Base-by-base conservation (phyloP, 2,113 vertebrate species). In the Phalacrocorax pelagicus region DNA sequence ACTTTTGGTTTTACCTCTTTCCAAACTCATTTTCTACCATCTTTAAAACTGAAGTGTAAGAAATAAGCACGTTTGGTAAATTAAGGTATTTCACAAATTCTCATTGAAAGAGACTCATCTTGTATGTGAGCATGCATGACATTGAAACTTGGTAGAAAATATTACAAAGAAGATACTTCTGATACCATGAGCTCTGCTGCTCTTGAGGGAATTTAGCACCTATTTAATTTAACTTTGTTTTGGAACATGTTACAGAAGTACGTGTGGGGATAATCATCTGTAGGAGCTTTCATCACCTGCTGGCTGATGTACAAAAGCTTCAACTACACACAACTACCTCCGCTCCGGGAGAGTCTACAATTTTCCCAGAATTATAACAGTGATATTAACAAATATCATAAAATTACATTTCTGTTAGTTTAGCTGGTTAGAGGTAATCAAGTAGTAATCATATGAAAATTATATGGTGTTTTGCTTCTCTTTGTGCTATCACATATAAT, bases 241-340 rank as follows among this genome's bases (percentile, higher is more conserved):
- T 65, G 49, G 74, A 94, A 80, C 19, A 36, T 55, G 32, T 84
- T 70, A 38, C 42, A 59, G 34, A 73, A 67, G 58, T 49, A 66
- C 32, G 23, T 13, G 3, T 74, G 15, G 42, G 91, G 69, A 92
- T 58, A 65, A 90, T 81, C 51, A 88, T 79, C 93, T 95, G 32
- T 21, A 86, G 57, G 36, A 96, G 84, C 88, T 94, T 97, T 97
- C 87, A 96, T 92, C 96, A 97, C 92, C 95, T 98, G 94, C 97
- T 97, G 94, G 92, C 59, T 96, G 55, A 96, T 77, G 78, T 42
- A 95, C 62, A 94, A 96, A 95, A 90, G 49, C 71, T 95, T 74
- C 92, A 78, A 14, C 27, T 81, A 40, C 29, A 46, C 19, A 74
- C 36, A 51, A 78, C 61, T 47, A 40, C 30, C 34, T 61, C 42